Base-by-base conservation (phyloP, 2,113 vertebrate species). In the Ivindomyrus marchei region DNA sequence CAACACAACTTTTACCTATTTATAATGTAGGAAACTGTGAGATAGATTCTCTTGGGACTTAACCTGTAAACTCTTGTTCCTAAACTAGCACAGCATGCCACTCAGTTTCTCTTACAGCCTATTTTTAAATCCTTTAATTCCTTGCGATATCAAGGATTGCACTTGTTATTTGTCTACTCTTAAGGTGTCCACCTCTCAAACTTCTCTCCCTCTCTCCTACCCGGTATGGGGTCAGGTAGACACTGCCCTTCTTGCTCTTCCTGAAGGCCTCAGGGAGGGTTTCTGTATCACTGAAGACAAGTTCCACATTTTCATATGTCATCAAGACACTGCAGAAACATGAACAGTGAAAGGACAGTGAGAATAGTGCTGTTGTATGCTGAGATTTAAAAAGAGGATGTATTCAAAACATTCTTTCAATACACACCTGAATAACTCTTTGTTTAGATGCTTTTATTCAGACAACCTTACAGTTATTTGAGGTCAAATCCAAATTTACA, bases 151-250 rank as follows among this genome's bases (percentile, higher is more conserved):
- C 31, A 80, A 80, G 13, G 13, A 80, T 19, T 77, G 45, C 45
- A 24, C 45, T 85, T 46, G 45, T 84, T 85, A 47, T 45, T 47
- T 46, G 19, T 85, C 83, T 47, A 85, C 21, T 85, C 42, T 85
- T 9, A 46, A 85, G 36, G 45, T 19, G 45, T 10, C 15, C 45
- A 46, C 17, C 80, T n/a, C 42, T 46, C 6, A 47, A 47, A 85
- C 45, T 15, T 27, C 74, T 36, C 19, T 85, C 77, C 31, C 74
- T 2, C 31, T 45, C 45, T 95, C 97, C 94, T 92, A 99, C 98
- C 96, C 98, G 94, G 95, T 99, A 99, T 0, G 98, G 98, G 90
- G 98, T 99, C 31, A 99, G 94, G 94, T 97, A 98, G 90, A 99
- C 53, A 9, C 96, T 97, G 89, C 98, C 98, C 91, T 99, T 99